Evolutionary conservation across 2,113 vertebrate species (phyloP), one percentile per base, ranked within the genome.

Genomic region (Scopus umbretta): DNA sequence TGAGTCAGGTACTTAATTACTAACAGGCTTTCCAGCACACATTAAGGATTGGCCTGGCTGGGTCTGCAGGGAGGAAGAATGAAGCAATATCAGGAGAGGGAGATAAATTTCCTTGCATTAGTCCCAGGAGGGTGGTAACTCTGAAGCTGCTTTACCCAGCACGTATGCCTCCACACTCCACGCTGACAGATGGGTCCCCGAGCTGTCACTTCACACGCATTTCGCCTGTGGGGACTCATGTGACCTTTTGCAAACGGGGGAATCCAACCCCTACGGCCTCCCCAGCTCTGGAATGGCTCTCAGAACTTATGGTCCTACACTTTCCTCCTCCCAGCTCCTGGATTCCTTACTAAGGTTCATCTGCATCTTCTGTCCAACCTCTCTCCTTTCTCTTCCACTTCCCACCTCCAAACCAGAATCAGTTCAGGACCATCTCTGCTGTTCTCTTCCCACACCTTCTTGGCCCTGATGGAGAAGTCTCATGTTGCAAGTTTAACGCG

Each of bases 401-500:
- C 62, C 19, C 29, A 47, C 16, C 30, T 58, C 30, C 66, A 49
- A 18, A 22, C 4, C 66, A 84, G 49, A 55, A 43, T 1, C 38
- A 65, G 43, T 26, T 49, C 32, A 3, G 13, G 42, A 27, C 11
- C 22, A 53, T 62, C 71, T 20, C 29, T 1, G 0, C 11, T 25
- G 2, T 3, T 83, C 40, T 56, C 38, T 74, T 80, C 30, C 30
- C 22, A 8, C 25, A 27, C 3, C 27, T 36, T 14, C 75, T 25
- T 25, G 67, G 19, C 32, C 34, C 75, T 29, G 12, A 16, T 0
- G 0, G 42, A 34, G 40, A 70, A 20, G 8, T 59, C 36, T 13
- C 0, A 1, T 0, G 3, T 5, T 21, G 8, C 27, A 42, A 29
- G 15, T 14, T 66, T 14, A 38, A 32, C 1, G 0, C 11, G 63